Percentiles rank a stretch among this genome's conserved stretches.
Conservation (phyloP, 2,113 vertebrate genomes). For the Tricholaema leucomelas region DNA sequence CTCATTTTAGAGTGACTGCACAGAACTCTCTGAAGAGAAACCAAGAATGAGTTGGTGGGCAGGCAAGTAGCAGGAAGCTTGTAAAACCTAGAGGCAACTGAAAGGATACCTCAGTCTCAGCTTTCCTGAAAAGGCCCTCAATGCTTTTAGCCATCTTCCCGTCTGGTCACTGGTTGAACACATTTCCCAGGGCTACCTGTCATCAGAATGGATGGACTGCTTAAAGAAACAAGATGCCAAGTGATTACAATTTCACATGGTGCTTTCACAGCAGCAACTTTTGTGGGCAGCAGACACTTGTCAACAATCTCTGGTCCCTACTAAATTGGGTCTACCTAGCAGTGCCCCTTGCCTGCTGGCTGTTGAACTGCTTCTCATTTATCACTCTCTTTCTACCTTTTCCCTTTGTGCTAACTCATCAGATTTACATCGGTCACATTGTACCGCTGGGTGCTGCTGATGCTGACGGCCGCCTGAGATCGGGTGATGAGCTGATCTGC, state of each 20-base stretch:
- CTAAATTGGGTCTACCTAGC: background rate
- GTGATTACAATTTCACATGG: background rate
- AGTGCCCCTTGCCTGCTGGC: background rate
- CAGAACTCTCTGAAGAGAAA: background rate
- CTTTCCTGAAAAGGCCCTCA: background rate
- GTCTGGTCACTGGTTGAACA: background rate
- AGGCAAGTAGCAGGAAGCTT: background rate
- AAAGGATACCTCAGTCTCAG: background rate
- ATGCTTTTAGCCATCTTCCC: background rate
- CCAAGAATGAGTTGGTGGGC: background rate
- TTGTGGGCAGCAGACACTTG: background rate
- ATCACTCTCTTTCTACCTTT: background rate
- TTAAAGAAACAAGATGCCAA: background rate
- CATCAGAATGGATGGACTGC: background rate
- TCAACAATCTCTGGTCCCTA: background rate
- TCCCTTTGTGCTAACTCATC: background rate
- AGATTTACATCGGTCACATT: slow-evolving; percentile 99
- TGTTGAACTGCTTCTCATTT: background rate
- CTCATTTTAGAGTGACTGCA: background rate
- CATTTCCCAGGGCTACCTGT: background rate
- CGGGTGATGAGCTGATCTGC: slow-evolving; percentile 94
- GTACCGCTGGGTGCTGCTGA: slow-evolving; percentile 97
- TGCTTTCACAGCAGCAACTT: background rate
- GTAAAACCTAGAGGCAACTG: background rate
- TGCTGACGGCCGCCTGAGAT: slow-evolving; percentile 93